phyloP scores from a whole-genome alignment of 2,888 invertebrate species.

The Laspeyria flexula region DNA sequence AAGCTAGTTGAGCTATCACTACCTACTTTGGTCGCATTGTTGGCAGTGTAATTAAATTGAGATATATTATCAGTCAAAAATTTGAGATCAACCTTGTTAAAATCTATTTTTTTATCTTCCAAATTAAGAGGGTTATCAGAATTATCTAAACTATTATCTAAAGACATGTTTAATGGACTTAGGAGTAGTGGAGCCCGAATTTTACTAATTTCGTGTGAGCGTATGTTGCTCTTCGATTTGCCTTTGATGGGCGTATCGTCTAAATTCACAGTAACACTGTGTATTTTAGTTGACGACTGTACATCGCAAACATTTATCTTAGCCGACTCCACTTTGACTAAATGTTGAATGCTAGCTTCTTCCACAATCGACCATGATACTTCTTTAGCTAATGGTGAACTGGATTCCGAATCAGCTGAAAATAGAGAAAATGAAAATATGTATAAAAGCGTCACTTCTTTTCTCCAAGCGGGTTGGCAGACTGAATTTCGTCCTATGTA shows the following conservation, averaged over 20 bases:
- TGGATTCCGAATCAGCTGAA: conserved; percentile 66
- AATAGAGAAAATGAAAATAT: conserved; percentile 23
- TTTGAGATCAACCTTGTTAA: conserved; percentile 79
- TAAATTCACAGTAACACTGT: conserved; percentile 51
- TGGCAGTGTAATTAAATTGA: conserved; percentile 59
- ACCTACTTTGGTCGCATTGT: conserved; percentile 54
- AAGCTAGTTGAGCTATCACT: conserved; percentile 67
- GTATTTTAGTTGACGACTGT: conserved; percentile 60
- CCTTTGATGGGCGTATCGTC: conserved; percentile 73
- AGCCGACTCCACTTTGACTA: conserved; percentile 57
- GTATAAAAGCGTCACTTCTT: no score
- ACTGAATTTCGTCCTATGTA: no score
- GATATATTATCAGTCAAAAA: conserved; percentile 76
- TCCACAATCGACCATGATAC: conserved; percentile 68
- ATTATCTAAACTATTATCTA: conserved; percentile 75
- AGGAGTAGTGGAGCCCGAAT: conserved; percentile 60
- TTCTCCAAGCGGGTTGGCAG: no score
- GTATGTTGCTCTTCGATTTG: conserved; percentile 60
- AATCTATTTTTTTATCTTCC: conserved; percentile 78
- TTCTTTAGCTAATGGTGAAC: conserved; percentile 47
- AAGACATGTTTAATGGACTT: conserved; percentile 73
- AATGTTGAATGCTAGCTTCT: conserved; percentile 59
- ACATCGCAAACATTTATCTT: conserved; percentile 48
- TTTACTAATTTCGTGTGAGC: conserved; percentile 76
- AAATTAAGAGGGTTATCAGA: conserved; percentile 67